Evolutionary conservation across 2,113 vertebrate genomes (phyloP), one percentile per base, ranked within the genome.

Genomic region (Neomonachus schauinslandi): DNA sequence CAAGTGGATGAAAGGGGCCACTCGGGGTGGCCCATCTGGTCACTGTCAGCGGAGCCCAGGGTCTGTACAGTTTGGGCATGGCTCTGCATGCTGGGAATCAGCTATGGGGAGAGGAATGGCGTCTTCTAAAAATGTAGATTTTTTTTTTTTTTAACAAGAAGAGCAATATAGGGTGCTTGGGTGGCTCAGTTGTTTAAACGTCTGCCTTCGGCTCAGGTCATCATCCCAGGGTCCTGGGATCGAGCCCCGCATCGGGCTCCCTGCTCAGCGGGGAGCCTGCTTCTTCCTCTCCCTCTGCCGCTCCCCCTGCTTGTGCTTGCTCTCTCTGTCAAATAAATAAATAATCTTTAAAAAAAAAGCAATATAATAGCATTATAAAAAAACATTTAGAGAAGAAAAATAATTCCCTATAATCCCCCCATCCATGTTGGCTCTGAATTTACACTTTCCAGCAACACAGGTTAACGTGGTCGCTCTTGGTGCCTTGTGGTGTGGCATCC

Each of bases 401-500:
- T 19, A 26, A 24, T 1, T 31, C 65, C 28, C 74, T 28, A 1
- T 28, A 28, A 28, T 2, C 0, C 1, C 49, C n/a, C 42, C 0
- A 2, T 86, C 14, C 0, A 2, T 5, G 51, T 36, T 51, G 61
- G 36, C 42, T 71, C 72, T 24, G 55, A 1, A 33, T 74, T 63
- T 21, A 6, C 11, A 1, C 59, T 49, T 14, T 67, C 71, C 72
- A n/a, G 49, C 15, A 24, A 51, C 31, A 19, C 71, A 10, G 31
- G 12, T 33, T 6, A 61, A 80, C 46, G 36, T 28, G 31, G 65
- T n/a, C 1, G 13, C 24, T 61, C 59, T 51, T 24, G 49, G 33
- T 7, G 33, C n/a, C 39, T 53, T 12, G 13, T 1, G 4, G 8
- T 3, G 1, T 0, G 10, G 26, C 67, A 3, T 12, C 46, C 19